Conservation (phyloP, 2,797 vertebrate genomes). For the Myripristis murdjan region DNA sequence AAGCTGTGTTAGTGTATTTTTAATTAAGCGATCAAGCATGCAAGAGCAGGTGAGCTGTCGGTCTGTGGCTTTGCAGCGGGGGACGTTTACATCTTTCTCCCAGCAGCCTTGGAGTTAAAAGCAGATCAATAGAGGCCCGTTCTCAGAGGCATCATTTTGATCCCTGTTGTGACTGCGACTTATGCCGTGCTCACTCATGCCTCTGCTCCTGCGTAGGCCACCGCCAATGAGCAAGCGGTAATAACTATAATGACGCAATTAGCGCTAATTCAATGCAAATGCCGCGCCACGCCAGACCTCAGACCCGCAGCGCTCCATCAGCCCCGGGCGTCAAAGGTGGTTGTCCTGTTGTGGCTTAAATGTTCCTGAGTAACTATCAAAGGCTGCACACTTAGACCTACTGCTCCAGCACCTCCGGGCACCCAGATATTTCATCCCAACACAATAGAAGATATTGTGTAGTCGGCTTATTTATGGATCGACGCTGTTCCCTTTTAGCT, state of each 20-base stretch:
- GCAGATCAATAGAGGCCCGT: not conserved
- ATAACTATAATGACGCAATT: conserved; percentile 50
- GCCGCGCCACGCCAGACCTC: not conserved
- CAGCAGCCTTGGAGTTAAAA: not conserved
- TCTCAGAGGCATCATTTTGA: conserved; percentile 41
- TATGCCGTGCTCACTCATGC: not conserved
- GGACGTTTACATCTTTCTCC: conserved; percentile 17
- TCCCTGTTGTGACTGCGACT: conserved; percentile 20
- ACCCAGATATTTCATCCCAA: conserved; percentile 51
- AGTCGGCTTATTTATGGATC: conserved; percentile 71
- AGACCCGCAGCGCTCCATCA: conserved; percentile 16
- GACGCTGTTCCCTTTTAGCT: conserved; percentile 64
- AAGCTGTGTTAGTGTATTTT: conserved; percentile 11
- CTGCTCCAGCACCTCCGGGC: conserved; percentile 38
- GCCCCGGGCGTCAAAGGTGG: conserved; percentile 4
- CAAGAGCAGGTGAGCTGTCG: not conserved
- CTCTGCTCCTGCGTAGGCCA: conserved; percentile 1
- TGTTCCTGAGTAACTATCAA: conserved; percentile 37
- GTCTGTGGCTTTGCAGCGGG: not conserved
- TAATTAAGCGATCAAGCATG: not conserved
- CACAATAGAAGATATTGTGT: conserved; percentile 57
- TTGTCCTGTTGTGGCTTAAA: conserved; percentile 9
- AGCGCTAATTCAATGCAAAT: conserved; percentile 53
- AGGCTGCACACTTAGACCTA: conserved; percentile 3
- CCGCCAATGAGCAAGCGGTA: conserved; percentile 17